Conservation (phyloP, 2,797 vertebrate genomes). For the Hemibagrus guttatus region DNA sequence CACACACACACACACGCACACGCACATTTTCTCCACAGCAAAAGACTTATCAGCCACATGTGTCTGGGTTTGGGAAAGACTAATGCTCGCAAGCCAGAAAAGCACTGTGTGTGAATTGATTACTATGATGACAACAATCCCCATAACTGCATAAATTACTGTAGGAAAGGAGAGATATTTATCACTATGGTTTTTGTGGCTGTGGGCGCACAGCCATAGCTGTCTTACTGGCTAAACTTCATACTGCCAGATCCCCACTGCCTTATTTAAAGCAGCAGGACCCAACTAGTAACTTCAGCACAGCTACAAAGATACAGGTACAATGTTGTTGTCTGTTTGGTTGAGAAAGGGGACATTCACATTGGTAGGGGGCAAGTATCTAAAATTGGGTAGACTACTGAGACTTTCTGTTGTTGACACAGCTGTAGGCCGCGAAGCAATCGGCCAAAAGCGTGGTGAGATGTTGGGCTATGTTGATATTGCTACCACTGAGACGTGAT, state of each 20-base stretch:
- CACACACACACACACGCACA: slow-evolving; percentile 28
- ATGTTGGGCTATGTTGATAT: slow-evolving; percentile 49
- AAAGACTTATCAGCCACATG: slow-evolving; percentile 47
- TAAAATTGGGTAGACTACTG: slow-evolving; percentile 47
- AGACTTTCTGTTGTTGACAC: slow-evolving; percentile 52
- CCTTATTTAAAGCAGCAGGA: slow-evolving; percentile 27
- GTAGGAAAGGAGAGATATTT: slow-evolving; percentile 53
- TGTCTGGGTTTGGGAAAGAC: slow-evolving; percentile 48
- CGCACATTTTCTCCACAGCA: slow-evolving; percentile 32
- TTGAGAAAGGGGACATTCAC: slow-evolving; percentile 12
- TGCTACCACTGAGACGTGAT: slow-evolving; percentile 54
- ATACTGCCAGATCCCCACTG: slow-evolving; percentile 19
- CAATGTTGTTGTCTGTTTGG: slow-evolving; percentile 29
- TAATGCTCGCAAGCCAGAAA: slow-evolving; percentile 48
- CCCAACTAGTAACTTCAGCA: slow-evolving; percentile 40
- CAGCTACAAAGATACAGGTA: slow-evolving; percentile 44
- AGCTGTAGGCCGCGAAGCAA: slow-evolving; percentile 52
- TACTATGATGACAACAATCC: slow-evolving; percentile 60
- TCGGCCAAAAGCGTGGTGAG: slow-evolving; percentile 38
- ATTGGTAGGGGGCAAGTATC: slow-evolving; percentile 35
- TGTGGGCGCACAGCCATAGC: slow-evolving; percentile 45
- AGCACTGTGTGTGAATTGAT: slow-evolving; percentile 57
- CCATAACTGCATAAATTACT: slow-evolving; percentile 62
- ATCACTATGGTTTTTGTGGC: slow-evolving; percentile 45
- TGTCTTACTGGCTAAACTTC: slow-evolving; percentile 41